Conservation (phyloP, 2,797 vertebrate genomes). For the Argya squamiceps region DNA sequence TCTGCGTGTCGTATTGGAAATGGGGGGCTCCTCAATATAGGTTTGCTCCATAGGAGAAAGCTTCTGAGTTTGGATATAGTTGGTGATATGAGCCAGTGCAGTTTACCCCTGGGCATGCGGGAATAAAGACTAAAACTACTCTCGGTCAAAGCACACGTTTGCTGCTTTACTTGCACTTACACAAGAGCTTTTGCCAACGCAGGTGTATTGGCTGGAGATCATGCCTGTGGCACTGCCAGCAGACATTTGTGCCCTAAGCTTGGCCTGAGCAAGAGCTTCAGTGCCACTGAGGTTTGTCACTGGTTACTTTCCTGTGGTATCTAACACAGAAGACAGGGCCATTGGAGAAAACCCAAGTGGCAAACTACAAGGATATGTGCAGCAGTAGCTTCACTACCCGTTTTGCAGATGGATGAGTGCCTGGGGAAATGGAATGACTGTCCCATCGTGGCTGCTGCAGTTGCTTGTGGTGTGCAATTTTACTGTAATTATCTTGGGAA, state of each 20-base stretch:
- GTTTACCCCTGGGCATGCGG: neutral
- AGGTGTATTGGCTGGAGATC: neutral
- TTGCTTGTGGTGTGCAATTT: neutral
- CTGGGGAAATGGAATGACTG: neutral
- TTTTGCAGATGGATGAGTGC: neutral
- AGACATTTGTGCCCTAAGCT: neutral
- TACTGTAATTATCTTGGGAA: neutral
- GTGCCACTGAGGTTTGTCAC: neutral
- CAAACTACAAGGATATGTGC: neutral
- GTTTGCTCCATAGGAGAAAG: neutral
- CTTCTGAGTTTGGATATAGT: neutral
- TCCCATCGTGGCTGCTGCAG: fast-evolving
- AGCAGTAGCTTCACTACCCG: neutral
- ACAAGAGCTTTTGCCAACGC: neutral
- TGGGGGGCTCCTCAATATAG: neutral
- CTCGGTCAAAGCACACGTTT: neutral
- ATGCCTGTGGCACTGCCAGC: neutral
- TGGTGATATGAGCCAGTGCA: neutral
- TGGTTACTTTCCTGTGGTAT: neutral
- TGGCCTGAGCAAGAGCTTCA: neutral
- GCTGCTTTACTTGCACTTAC: neutral
- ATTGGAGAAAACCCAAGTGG: neutral
- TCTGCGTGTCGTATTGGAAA: neutral
- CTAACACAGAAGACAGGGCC: neutral
- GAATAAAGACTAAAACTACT: neutral